phyloP scores from a whole-genome alignment of 2,113 vertebrate genomes.

The Vicugna pacos region DNA sequence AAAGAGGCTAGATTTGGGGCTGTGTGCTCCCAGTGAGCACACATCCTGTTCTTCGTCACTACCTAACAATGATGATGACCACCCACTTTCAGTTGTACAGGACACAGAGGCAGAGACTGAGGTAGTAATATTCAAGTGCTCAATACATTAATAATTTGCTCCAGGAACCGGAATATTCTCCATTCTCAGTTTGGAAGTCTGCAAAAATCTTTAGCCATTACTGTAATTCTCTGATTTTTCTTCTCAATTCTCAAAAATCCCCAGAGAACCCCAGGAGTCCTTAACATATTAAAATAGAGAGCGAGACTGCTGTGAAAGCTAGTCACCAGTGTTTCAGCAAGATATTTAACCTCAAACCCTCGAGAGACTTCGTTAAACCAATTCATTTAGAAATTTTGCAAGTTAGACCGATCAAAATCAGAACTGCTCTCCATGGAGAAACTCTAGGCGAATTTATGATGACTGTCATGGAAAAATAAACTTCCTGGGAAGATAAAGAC shows the following conservation, averaged over 20 bases:
- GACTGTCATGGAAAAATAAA: constrained; percentile 6
- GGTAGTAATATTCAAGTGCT: neutral
- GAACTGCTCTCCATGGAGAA: neutral
- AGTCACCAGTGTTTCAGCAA: constrained; percentile 46
- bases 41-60: neutral
- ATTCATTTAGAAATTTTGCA: constrained; percentile 24
- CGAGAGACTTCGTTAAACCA: neutral
- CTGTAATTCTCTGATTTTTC: constrained; percentile 15
- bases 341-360: neutral
- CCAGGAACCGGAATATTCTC: neutral
- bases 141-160: neutral
- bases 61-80: neutral
- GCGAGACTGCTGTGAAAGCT: neutral
- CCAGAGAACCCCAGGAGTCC: neutral
- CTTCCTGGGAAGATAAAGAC: neutral
- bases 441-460: neutral
- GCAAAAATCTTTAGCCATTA: neutral
- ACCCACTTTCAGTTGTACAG: neutral
- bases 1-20: neutral
- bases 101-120: neutral
- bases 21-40: neutral
- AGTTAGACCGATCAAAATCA: constrained; percentile 20
- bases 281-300: neutral
- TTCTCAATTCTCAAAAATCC: neutral
- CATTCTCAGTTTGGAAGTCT: neutral